Percentiles rank a stretch among this genome's conserved stretches.
These are phyloP conservation scores for Luidia sarsii DNA, from an alignment of 53 echinoderm and acorn worm species.

Conservation along the genomic window DNA sequence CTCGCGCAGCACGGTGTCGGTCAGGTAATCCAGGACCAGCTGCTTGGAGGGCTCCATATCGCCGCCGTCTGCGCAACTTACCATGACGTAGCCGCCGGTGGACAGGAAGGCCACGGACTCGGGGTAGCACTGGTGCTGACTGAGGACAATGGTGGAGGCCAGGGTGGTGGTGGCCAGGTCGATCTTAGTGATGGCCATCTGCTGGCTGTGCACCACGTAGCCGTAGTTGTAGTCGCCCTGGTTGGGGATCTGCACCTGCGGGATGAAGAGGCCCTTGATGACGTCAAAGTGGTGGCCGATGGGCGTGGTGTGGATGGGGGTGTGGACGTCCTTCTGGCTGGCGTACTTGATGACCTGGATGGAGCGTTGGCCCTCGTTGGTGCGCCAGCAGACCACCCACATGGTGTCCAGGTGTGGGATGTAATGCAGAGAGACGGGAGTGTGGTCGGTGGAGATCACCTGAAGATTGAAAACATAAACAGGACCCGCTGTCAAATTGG, in stretches of 20 bases:
- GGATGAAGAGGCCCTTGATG: constrained; percentile 77
- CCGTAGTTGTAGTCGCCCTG: constrained; percentile 84
- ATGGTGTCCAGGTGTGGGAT: constrained; percentile 78
- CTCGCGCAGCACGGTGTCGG: constrained; percentile 76
- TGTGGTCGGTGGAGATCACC: constrained; percentile 72
- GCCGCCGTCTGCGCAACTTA: constrained; percentile 71
- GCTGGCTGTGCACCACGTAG: constrained; percentile 76
- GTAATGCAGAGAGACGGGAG: constrained; percentile 78
- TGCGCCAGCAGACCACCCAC: constrained; percentile 81
- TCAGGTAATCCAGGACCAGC: constrained; percentile 88
- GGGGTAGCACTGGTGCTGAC: constrained; percentile 83
- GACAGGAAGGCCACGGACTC: constrained; percentile 83
- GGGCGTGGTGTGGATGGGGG: constrained; percentile 84
- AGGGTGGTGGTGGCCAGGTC: constrained; percentile 72
- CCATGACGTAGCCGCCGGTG: constrained; percentile 86
- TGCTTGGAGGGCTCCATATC: constrained; percentile 69
- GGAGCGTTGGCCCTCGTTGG: constrained; percentile 63
- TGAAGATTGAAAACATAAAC: constrained; percentile 3
- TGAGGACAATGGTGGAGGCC: constrained; percentile 75
- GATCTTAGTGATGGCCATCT: constrained; percentile 80
- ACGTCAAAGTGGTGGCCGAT: constrained; percentile 81
- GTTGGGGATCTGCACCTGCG: constrained; percentile 71
- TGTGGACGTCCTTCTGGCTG: constrained; percentile 67
- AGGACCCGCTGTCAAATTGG: not conserved
- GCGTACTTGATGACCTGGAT: constrained; percentile 84